Conservation (phyloP, 2,797 vertebrate genomes). For the Diglossa cyanea region DNA sequence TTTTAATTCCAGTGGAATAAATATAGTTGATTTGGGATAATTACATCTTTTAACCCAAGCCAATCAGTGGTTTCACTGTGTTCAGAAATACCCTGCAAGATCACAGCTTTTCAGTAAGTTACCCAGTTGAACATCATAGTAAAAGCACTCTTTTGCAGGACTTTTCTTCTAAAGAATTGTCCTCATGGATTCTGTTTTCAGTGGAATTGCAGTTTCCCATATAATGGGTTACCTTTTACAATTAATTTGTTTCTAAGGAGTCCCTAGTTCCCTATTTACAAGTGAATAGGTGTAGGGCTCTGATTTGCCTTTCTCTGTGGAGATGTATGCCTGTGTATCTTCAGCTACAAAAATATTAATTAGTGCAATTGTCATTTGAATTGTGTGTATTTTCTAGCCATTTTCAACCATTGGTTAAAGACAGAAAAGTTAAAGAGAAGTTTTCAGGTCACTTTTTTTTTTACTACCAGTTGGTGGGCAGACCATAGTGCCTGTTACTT, state of each 20-base stretch:
- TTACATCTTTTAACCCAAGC: background rate
- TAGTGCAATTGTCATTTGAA: background rate
- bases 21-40: background rate
- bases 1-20: rapidly evolving
- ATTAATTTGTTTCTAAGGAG: background rate
- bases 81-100: background rate
- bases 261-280: background rate
- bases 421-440: background rate
- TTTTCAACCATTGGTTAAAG: background rate
- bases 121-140: background rate
- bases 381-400: background rate
- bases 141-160: background rate
- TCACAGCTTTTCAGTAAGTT: background rate
- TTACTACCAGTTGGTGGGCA: background rate
- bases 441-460: background rate
- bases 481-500: background rate
- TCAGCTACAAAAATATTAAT: background rate
- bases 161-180: background rate
- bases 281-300: background rate
- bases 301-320: background rate
- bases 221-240: background rate
- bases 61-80: background rate
- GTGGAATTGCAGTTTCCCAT: background rate
- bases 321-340: background rate
- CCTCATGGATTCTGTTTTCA: background rate